phyloP scores from a whole-genome alignment of 2,888 invertebrate genomes.

The Siphonodentalium dalli region DNA sequence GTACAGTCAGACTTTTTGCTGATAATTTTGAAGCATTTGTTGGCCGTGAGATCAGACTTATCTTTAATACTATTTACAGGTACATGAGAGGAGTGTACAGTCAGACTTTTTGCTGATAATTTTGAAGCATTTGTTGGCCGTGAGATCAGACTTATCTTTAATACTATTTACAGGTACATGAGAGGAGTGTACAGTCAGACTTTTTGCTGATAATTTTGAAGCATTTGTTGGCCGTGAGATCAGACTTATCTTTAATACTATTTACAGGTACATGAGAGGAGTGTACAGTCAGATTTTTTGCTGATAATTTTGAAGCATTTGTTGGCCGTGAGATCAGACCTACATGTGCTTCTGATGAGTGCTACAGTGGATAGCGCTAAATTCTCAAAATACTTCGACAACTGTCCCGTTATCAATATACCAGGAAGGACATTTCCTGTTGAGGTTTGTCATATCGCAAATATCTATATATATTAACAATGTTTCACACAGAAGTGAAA shows the following conservation, averaged over 20 bases:
- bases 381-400: slow-evolving; percentile 57
- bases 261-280: slow-evolving; percentile 60
- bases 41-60: too few relatives aligned
- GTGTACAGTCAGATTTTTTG: slow-evolving; percentile 61
- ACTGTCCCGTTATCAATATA: slow-evolving; percentile 57
- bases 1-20: too few relatives aligned
- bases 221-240: slow-evolving; percentile 39
- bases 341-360: slow-evolving; percentile 62
- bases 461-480: too few relatives aligned
- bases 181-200: slow-evolving; percentile 60
- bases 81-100: too few relatives aligned
- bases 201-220: slow-evolving; percentile 58
- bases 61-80: too few relatives aligned
- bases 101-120: too few relatives aligned
- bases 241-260: slow-evolving; percentile 34
- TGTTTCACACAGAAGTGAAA: too few relatives aligned
- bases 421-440: slow-evolving; percentile 59
- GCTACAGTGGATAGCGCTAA: slow-evolving; percentile 60
- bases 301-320: slow-evolving; percentile 53
- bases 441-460: slow-evolving; percentile 30
- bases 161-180: slow-evolving; percentile 53
- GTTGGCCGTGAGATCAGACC: slow-evolving; percentile 39
- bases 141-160: too few relatives aligned
- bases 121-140: too few relatives aligned
- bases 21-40: too few relatives aligned